Evolutionary conservation across 2,797 vertebrate genomes (phyloP), one percentile per base, ranked within the genome.

Genomic region (Molothrus aeneus): DNA sequence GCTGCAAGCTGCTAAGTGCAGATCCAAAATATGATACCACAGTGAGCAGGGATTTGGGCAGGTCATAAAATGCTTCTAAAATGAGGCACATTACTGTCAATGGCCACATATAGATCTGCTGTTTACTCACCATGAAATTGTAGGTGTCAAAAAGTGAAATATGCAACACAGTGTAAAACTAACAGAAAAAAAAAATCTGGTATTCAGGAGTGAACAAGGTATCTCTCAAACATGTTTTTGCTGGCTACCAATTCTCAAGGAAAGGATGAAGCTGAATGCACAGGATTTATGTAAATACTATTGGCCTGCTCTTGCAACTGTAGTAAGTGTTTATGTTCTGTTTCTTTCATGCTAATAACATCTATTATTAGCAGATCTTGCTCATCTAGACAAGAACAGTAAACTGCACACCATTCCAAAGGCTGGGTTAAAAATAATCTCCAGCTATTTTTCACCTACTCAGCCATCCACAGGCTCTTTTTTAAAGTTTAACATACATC

Each of bases 141-240:
- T 87, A 82, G 60, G 60, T 91, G 83, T 86, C 91, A 91, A 48
- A 79, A 93, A 87, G 38, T 68, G 79, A 94, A 86, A 95, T 68
- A 87, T 17, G 57, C 57, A 85, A 61, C 28, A 42, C 3, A 7
- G 22, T 28, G 34, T 80, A 80, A 81, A 92, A 87, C 7, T 50
- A 69, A 36, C n/a, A 60, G 34, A 31, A 68, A 36, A 56, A 36
- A 25, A 79, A n/a, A 48, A 31, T 15, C 6, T 17, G 17, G 24
- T 20, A 42, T 65, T 92, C 26, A 84, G 9, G 45, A 81, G 32
- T 13, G 48, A 88, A 36, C 19, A 81, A 84, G 24, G 38, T 45
- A 59, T 28, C 59, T 79, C 65, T 77, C 32, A 83, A 78, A 50
- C 3, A 7, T 4, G 32, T 14, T 82, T 92, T 53, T 63, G 16